Evolutionary conservation across 2,888 invertebrate genomes (phyloP).

Genomic region (Oscheius sp.): DNA sequence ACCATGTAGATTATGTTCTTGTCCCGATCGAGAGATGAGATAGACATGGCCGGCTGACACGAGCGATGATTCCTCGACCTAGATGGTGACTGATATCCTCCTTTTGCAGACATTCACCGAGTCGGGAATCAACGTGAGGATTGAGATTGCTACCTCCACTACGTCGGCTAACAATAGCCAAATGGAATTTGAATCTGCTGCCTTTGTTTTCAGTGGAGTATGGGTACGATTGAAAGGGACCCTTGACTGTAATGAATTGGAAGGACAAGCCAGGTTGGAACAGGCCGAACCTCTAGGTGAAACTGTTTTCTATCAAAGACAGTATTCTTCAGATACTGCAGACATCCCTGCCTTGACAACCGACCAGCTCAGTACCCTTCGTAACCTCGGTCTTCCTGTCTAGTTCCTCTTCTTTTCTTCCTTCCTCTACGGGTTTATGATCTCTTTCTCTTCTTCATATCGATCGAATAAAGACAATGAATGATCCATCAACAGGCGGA

Average conservation of each 20-base stretch:
- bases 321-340: background rate
- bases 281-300: conserved; percentile 7
- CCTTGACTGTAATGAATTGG: conserved; percentile 32
- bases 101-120: conserved; percentile 39
- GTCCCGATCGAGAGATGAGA: conserved; percentile 18
- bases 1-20: conserved; percentile 28
- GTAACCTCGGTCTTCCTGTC: conserved; percentile 9
- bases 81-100: background rate
- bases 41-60: conserved; percentile 20
- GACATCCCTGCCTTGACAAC: background rate
- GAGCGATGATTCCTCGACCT: too few relatives aligned
- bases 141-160: conserved; percentile 32
- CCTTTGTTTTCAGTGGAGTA: conserved; percentile 41
- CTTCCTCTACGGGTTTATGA: background rate
- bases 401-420: background rate
- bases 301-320: background rate
- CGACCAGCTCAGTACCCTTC: conserved; percentile 6
- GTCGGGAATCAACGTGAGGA: conserved; percentile 40
- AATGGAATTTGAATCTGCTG: conserved; percentile 33
- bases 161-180: background rate
- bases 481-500: conserved; percentile 11
- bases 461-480: background rate
- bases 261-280: conserved; percentile 41
- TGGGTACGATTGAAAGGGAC: conserved; percentile 39
- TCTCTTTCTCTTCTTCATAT: background rate